phyloP scores from a whole-genome alignment of 23 tunicate genomes.

The Diplosoma virens region DNA sequence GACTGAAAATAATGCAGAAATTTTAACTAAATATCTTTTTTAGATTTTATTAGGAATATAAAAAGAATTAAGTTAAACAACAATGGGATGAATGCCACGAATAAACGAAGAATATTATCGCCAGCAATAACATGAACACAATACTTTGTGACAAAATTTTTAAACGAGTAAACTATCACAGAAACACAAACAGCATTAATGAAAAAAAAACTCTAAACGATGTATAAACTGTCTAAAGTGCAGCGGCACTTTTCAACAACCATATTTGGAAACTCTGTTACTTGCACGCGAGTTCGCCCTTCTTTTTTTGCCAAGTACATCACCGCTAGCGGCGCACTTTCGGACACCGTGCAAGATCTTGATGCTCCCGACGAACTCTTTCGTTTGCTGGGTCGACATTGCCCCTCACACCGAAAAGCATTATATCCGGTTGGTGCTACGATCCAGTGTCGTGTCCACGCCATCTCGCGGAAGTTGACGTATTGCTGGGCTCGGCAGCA shows the following conservation, averaged over 20 bases:
- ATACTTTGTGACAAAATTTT: no score
- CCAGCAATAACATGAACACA: background rate
- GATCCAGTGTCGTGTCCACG: constrained; percentile 79
- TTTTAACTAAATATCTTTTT: no score
- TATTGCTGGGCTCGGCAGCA: constrained; percentile 66
- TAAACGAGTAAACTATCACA: background rate
- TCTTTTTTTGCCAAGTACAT: constrained; percentile 81
- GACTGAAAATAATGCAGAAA: no score
- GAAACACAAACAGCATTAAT: background rate
- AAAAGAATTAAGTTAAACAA: no score
- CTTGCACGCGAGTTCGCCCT: constrained; percentile 45
- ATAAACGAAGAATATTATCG: no score
- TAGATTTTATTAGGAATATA: no score
- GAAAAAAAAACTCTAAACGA: constrained; percentile 13
- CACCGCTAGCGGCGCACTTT: constrained; percentile 63
- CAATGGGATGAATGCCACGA: no score
- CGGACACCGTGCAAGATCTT: constrained; percentile 60
- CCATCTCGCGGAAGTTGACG: constrained; percentile 69
- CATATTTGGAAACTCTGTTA: constrained; percentile 90
- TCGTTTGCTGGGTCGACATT: constrained; percentile 38
- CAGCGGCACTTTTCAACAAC: constrained; percentile 69
- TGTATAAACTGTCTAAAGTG: constrained; percentile 51
- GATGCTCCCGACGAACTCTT: constrained; percentile 27
- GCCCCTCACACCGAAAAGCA: constrained; percentile 61
- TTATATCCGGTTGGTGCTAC: constrained; percentile 80